Percentiles rank a stretch among this genome's conserved stretches.
Conservation (phyloP, 2,113 vertebrate genomes). For the Struthidea cinerea region DNA sequence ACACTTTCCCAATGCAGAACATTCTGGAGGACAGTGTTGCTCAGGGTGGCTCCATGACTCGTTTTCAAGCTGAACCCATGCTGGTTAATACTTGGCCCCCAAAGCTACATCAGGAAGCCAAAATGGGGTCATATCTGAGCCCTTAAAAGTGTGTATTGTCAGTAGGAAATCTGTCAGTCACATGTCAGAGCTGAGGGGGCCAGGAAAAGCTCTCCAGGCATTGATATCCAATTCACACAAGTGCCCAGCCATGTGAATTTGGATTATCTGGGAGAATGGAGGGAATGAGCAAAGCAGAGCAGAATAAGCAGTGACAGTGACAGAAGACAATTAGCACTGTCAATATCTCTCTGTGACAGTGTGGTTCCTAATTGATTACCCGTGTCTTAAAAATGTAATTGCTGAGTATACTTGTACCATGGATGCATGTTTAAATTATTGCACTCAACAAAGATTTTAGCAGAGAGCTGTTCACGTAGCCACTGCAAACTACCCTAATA, state of each 20-base stretch:
- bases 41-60: neutral
- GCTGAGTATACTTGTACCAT: neutral
- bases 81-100: neutral
- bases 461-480: neutral
- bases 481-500: neutral
- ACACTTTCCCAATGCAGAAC: neutral
- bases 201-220: neutral
- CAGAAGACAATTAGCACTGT: neutral
- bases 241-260: neutral
- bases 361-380: neutral
- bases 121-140: neutral
- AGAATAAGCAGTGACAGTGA: neutral
- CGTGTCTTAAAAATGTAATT: constrained; percentile 2
- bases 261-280: neutral
- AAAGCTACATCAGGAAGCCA: neutral
- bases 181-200: neutral
- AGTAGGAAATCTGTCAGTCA: neutral
- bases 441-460: neutral
- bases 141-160: neutral
- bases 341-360: neutral
- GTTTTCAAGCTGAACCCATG: neutral
- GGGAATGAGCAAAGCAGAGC: neutral
- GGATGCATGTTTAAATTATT: neutral
- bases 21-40: neutral
- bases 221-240: neutral